These are phyloP conservation scores for Agapornis roseicollis DNA, from an alignment of 2,113 vertebrate species.

Conservation along the genomic window DNA sequence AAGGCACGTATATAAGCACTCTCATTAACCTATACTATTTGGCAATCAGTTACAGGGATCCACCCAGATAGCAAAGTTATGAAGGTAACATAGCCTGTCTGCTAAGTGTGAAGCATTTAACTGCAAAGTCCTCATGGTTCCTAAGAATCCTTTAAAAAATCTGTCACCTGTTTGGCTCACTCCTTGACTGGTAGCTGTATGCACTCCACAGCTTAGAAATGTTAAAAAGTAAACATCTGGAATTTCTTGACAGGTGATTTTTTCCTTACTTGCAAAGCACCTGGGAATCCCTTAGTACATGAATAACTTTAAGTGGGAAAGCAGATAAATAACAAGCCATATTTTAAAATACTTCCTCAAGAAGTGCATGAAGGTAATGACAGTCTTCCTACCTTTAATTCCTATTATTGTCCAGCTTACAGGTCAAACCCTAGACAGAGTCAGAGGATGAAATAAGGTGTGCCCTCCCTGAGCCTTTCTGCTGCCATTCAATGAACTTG, in stretches of 20 bases:
- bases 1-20: not conserved
- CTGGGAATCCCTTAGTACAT: not conserved
- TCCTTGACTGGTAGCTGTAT: constrained; percentile 6
- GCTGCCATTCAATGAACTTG: not conserved
- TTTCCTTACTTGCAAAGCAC: constrained; percentile 8
- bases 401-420: not conserved
- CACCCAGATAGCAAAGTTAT: not conserved
- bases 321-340: not conserved
- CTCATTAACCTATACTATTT: not conserved
- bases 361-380: not conserved
- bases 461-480: not conserved
- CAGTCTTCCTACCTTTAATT: not conserved
- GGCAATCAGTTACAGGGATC: not conserved
- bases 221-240: constrained; percentile 26
- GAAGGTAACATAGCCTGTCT: not conserved
- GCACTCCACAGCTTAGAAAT: not conserved
- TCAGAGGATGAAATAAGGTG: not conserved
- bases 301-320: constrained; percentile 11
- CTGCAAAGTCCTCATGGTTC: not conserved
- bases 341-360: not conserved
- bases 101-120: not conserved
- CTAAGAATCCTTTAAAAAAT: constrained; percentile 5
- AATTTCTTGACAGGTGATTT: constrained; percentile 36
- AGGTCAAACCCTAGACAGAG: not conserved
- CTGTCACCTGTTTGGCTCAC: not conserved